Percentiles rank a stretch among this genome's conserved stretches.
These are phyloP conservation scores for Cheilosia urbana DNA, from an alignment of 2,888 invertebrate genomes.

Conservation along the genomic window DNA sequence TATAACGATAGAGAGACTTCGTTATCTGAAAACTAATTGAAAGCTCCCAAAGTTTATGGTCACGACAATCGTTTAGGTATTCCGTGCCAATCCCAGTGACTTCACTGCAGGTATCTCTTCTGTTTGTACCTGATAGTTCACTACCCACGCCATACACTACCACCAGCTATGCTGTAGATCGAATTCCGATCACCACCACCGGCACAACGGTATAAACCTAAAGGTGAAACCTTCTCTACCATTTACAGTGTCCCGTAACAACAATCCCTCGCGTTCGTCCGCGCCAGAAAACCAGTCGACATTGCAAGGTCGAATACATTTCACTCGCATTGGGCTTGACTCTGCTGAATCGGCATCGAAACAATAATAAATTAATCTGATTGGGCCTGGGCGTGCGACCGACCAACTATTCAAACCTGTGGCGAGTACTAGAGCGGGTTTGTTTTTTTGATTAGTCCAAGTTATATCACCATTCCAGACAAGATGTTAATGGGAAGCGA, in stretches of 20 bases:
- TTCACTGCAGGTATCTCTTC: slow-evolving; percentile 17
- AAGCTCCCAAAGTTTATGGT: slow-evolving; percentile 49
- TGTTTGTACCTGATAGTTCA: slow-evolving; percentile 61
- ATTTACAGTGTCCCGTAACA: slow-evolving; percentile 44
- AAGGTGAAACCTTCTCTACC: slow-evolving; percentile 64
- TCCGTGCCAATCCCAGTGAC: slow-evolving; percentile 43
- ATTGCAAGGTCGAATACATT: slow-evolving; percentile 73
- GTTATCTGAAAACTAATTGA: slow-evolving; percentile 30
- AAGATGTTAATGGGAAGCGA: slow-evolving; percentile 10
- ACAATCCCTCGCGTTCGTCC: slow-evolving; percentile 52
- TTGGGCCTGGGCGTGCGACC: slow-evolving; percentile 48
- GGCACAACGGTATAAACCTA: slow-evolving; percentile 18
- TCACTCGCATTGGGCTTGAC: slow-evolving; percentile 17
- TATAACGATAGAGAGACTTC: not conserved
- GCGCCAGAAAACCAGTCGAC: slow-evolving; percentile 63
- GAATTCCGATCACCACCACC: slow-evolving; percentile 58
- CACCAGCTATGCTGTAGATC: slow-evolving; percentile 34
- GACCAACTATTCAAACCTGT: slow-evolving; percentile 19
- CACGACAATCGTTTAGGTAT: slow-evolving; percentile 35
- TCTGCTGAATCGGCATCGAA: slow-evolving; percentile 47
- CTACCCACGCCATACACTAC: slow-evolving; percentile 36
- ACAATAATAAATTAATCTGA: slow-evolving; percentile 46
- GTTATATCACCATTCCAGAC: slow-evolving; percentile 40
- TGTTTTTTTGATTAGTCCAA: slow-evolving; percentile 25
- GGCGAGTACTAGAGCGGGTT: not conserved